Evolutionary conservation across 2,888 invertebrate species (phyloP).

Genomic region (Acronicta alni): DNA sequence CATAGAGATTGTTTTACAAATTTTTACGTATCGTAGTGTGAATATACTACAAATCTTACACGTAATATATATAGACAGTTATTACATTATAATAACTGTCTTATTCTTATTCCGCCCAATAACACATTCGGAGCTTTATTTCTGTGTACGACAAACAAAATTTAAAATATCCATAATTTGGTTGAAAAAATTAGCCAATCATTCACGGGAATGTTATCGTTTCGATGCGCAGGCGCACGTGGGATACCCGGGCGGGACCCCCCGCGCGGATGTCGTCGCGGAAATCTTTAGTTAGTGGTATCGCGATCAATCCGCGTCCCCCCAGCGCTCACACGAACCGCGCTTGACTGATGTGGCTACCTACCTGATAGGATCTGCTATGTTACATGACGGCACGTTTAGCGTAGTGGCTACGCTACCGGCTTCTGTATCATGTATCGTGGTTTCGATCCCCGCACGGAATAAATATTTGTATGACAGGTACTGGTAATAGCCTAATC

Average conservation of each 20-base stretch:
- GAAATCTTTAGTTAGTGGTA: constrained; percentile 88
- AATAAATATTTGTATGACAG: no score
- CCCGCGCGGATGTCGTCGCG: constrained; percentile 84
- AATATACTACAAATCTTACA: no score
- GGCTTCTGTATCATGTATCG: no score
- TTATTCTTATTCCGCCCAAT: neutral
- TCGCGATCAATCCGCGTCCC: constrained; percentile 77
- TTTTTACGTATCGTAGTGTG: no score
- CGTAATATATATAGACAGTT: no score
- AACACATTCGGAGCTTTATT: neutral
- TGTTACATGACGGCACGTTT: no score
- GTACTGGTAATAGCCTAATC: no score
- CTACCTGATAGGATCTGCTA: constrained; percentile 11
- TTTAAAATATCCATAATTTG: constrained; percentile 3
- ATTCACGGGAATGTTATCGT: constrained; percentile 33
- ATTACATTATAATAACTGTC: no score
- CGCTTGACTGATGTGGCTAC: constrained; percentile 37
- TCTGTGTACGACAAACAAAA: neutral
- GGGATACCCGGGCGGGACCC: constrained; percentile 53
- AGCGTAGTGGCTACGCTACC: no score
- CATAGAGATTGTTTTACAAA: no score
- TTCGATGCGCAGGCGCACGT: constrained; percentile 48
- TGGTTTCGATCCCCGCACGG: no score
- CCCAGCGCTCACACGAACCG: constrained; percentile 84
- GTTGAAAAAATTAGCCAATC: constrained; percentile 3